Conservation (phyloP, 2,113 vertebrate species). For the Sylvietta virens region DNA sequence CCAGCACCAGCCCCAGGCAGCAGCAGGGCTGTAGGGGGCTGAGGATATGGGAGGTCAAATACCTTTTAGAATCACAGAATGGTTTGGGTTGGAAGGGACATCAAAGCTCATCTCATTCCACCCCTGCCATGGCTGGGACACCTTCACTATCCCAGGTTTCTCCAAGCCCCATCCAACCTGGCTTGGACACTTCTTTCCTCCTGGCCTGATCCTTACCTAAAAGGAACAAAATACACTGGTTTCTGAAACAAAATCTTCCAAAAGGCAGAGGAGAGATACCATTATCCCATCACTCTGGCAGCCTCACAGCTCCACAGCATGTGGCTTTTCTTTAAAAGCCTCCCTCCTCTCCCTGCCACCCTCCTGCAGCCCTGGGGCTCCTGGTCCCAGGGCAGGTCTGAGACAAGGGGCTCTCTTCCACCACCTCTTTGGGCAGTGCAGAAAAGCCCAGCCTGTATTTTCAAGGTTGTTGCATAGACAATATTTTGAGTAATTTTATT, state of each 20-base stretch:
- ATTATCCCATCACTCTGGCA: background rate
- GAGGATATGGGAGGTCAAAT: background rate
- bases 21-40: background rate
- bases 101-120: background rate
- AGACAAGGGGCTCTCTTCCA: background rate
- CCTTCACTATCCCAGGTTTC: background rate
- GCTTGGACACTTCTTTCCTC: background rate
- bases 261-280: background rate
- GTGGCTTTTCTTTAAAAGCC: background rate
- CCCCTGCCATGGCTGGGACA: background rate
- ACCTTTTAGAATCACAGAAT: background rate
- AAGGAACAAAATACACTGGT: background rate
- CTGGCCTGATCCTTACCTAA: background rate
- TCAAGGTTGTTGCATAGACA: background rate
- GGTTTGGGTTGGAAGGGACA: background rate
- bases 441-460: background rate
- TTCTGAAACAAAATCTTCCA: background rate
- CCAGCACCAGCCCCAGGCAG: background rate
- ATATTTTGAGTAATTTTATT: background rate
- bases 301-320: background rate
- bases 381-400: accelerated
- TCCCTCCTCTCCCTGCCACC: background rate
- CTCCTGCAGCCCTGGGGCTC: background rate
- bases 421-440: background rate
- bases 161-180: accelerated